Base-by-base conservation (phyloP, 2,797 vertebrate species). In the Danio aesculapii region DNA sequence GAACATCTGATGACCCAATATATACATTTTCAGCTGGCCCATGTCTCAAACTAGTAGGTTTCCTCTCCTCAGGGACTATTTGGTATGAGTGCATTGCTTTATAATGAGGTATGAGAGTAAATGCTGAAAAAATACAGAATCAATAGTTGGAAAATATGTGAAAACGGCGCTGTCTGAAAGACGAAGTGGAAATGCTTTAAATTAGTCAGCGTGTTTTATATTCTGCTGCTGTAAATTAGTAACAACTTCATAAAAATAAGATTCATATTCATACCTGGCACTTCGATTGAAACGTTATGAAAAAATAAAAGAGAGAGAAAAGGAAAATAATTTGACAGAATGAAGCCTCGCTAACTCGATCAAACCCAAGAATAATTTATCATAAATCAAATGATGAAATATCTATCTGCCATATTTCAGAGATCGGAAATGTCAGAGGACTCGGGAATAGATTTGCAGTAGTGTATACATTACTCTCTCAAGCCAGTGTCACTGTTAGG, bases 1-100 rank as follows among this genome's bases (percentile, higher is more conserved):
- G 52, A 59, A 59, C 75, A 83, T 78, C 64, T 59, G 66, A 68
- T 81, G 59, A 81, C 66, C 63, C 21, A 78, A 84, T 81, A n/a
- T 70, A 76, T 81, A 13, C 14, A 67, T 16, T 74, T 46, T 30
- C 43, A n/a, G 30, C 46, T 0, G 12, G 17, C 30, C 58, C n/a
- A n/a, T 67, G 66, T 64, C n/a, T 50, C 44, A 44, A 79, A 85
- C 64, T 50, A 63, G 76, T 75, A 3, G 19, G 81, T 82, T 69
- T 70, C 57, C 47, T 61, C 64, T 30, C 58, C 8, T 21, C 13
- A 13, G 21, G 50, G 58, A 53, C 17, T 59, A 79, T 82, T 46
- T 55, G 57, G n/a, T 39, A 41, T 39, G 21, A 82, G 62, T 30
- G 41, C 8, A 49, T 7, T 43, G 52, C 55, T 79, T 75, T 79